Evolutionary conservation across 2,113 vertebrate species (phyloP), one percentile per base, ranked within the genome.

Genomic region (Tragelaphus strepsiceros): DNA sequence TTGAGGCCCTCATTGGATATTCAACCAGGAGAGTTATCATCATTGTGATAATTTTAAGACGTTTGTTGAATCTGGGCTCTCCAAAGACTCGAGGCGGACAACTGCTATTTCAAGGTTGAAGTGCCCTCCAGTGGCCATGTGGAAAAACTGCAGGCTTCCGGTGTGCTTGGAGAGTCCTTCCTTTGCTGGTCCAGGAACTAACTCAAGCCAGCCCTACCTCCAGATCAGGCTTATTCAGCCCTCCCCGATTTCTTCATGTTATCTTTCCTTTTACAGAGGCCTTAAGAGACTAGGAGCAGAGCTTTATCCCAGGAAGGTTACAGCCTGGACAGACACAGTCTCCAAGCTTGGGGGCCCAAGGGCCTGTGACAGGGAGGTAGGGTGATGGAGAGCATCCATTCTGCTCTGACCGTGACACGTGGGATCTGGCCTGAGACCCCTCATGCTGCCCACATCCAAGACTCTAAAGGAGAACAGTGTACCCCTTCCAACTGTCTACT

Each of bases 71-170:
- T 92, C 86, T 9, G 16, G 9, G 19, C 28, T 84, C 82, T 46
- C 71, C 21, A 1, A 64, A 90, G 61, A 59, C 1, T 0, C 2
- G n/a, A 49, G 54, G 15, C n/a, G 28, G 78, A 81, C 74, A 64
- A 4, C 92, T 74, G 88, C 81, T 97, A 94, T 81, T 94, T 88
- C 84, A 32, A 92, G 96, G 83, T 97, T 64, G 86, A 95, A 96
- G 97, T 91, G 96, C 97, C 98, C 98, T 97, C 98, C 87, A 91
- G 96, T 96, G 98, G 93, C 39, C 62, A 1, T 26, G 15, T 21
- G 0, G 3, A 10, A 85, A 11, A 97, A 89, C 32, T 94, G 88
- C 96, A 96, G 90, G 46, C 61, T 88, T 53, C 86, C 6, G 19
- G 17, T 35, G 39, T 0, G 5, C 30, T 46, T 12, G 26, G 13